These are phyloP conservation scores for Stegodyphus mimosarum DNA, from an alignment of 1,140 invertebrate species.

Conservation along the genomic window DNA sequence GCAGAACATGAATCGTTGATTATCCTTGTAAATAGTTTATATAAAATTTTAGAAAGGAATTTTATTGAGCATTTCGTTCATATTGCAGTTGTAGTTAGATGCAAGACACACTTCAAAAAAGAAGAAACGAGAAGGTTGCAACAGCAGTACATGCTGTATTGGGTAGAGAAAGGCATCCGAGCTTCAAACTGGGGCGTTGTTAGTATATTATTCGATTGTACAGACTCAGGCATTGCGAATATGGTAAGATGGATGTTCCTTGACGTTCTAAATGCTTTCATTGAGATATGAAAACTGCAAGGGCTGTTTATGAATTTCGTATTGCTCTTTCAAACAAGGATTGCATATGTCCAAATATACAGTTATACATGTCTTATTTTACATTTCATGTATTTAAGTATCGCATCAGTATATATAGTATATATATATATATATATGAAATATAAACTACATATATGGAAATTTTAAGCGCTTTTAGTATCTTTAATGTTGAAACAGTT, in stretches of 20 bases:
- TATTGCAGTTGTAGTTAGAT: constrained; percentile 19
- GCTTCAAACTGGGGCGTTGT: constrained; percentile 34
- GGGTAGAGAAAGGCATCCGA: constrained; percentile 25
- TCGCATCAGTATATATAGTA: no score
- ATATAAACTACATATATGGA: no score
- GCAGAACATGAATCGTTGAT: neutral
- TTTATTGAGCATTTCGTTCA: no score
- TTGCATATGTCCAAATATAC: no score
- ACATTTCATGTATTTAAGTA: no score
- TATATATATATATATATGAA: no score
- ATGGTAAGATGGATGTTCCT: neutral
- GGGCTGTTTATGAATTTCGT: neutral
- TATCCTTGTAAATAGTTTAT: neutral
- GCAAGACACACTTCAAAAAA: constrained; percentile 43
- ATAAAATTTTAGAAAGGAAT: no score
- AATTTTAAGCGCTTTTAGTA: no score
- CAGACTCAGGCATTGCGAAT: constrained; percentile 23
- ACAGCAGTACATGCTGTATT: constrained; percentile 42
- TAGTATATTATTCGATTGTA: constrained; percentile 34
- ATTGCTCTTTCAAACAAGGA: neutral
- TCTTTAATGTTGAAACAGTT: no score
- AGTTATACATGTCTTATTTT: no score
- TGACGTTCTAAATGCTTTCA: neutral
- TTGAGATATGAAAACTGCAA: neutral
- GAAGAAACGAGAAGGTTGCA: constrained; percentile 9